Percentiles rank a stretch among this genome's conserved stretches.
phyloP scores from a whole-genome alignment of 1,140 invertebrate genomes.

The Drosophila micromelanica region DNA sequence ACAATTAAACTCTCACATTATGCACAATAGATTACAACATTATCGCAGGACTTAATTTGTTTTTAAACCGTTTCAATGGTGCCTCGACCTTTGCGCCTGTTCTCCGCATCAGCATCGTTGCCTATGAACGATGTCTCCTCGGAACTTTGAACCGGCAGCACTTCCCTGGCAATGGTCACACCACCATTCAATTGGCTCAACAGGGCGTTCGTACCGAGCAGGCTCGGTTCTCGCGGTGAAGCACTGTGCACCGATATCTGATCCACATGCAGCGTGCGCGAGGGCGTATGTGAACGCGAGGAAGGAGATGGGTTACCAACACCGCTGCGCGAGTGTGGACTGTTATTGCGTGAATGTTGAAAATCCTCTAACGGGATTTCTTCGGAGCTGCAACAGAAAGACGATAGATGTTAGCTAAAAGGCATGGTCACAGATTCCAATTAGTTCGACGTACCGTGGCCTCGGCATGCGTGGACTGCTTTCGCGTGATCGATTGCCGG shows the following conservation, averaged over 20 bases:
- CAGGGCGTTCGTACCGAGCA: constrained; percentile 54
- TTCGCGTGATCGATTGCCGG: constrained; percentile 87
- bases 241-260: constrained; percentile 84
- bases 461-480: constrained; percentile 89
- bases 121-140: constrained; percentile 91
- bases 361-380: constrained; percentile 94
- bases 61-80: constrained; percentile 88
- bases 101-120: constrained; percentile 66
- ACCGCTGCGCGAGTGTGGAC: constrained; percentile 67
- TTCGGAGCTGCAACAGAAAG: constrained; percentile 86
- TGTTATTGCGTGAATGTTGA: constrained; percentile 84
- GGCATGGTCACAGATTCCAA: neutral
- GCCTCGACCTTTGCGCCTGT: constrained; percentile 85
- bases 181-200: constrained; percentile 59
- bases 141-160: constrained; percentile 84
- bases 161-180: constrained; percentile 61
- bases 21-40: constrained; percentile 24
- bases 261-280: constrained; percentile 83
- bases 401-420: neutral
- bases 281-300: constrained; percentile 80
- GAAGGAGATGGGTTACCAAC: constrained; percentile 57
- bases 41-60: constrained; percentile 46
- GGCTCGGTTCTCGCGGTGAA: constrained; percentile 65
- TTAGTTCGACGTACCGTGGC: constrained; percentile 84
- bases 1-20: constrained; percentile 54